These are phyloP conservation scores for Rhingia rostrata DNA, from an alignment of 2,888 invertebrate species.

Conservation along the genomic window DNA sequence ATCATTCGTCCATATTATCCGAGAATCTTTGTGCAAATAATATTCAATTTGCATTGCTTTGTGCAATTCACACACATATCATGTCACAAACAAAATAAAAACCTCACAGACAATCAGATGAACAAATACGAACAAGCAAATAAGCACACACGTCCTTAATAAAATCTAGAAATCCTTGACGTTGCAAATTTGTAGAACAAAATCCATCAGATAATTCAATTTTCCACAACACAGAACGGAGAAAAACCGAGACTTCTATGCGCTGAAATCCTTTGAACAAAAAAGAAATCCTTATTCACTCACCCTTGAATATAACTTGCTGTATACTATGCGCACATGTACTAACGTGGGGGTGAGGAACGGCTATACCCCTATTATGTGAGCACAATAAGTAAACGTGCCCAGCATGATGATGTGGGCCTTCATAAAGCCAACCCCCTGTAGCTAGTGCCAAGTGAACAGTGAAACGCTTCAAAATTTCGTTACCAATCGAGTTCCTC, in stretches of 20 bases:
- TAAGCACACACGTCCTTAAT: slow-evolving; percentile 74
- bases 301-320: slow-evolving; percentile 35
- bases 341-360: slow-evolving; percentile 1
- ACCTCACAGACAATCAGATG: slow-evolving; percentile 66
- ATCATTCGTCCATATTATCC: slow-evolving; percentile 6
- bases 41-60: slow-evolving; percentile 71
- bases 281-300: slow-evolving; percentile 30
- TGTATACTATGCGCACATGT: slow-evolving; percentile 26
- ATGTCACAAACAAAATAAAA: slow-evolving; percentile 34
- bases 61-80: slow-evolving; percentile 69
- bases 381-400: slow-evolving; percentile 82
- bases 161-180: slow-evolving; percentile 70
- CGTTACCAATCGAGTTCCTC: slow-evolving; percentile 75
- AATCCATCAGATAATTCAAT: slow-evolving; percentile 74
- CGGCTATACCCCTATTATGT: slow-evolving; percentile 46
- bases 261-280: slow-evolving; percentile 68
- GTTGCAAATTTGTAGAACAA: slow-evolving; percentile 70
- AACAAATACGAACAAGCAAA: slow-evolving; percentile 72
- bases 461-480: slow-evolving; percentile 77
- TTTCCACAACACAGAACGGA: slow-evolving; percentile 59
- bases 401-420: slow-evolving; percentile 79
- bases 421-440: slow-evolving; percentile 62
- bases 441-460: slow-evolving; percentile 75
- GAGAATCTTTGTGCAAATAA: slow-evolving; percentile 53
- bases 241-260: slow-evolving; percentile 52